A percentile compares a stretch with the other conserved stretches of the same genome.
Conservation (phyloP, 2,888 invertebrate species). For the Hymenopus coronatus region DNA sequence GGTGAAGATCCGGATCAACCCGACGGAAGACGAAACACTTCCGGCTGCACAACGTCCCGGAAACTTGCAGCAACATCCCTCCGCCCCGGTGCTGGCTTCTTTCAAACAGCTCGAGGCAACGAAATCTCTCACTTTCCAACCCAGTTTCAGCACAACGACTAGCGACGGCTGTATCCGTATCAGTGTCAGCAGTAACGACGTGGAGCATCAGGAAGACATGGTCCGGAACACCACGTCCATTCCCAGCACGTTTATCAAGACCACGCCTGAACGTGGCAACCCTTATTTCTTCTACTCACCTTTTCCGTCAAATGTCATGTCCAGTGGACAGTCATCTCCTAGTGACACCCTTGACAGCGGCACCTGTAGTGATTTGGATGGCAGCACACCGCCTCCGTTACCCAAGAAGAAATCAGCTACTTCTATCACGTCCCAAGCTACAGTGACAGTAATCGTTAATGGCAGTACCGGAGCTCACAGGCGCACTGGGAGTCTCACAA, state of each 20-base stretch:
- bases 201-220: slow-evolving; percentile 36
- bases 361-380: slow-evolving; percentile 79
- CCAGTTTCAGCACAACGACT: slow-evolving; percentile 40
- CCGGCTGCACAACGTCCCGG: background rate
- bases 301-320: slow-evolving; percentile 56
- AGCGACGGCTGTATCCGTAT: slow-evolving; percentile 58
- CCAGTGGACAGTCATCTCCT: slow-evolving; percentile 79
- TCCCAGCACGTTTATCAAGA: slow-evolving; percentile 3
- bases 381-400: slow-evolving; percentile 63
- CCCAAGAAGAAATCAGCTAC: slow-evolving; percentile 58
- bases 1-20: slow-evolving; percentile 69
- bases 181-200: slow-evolving; percentile 52
- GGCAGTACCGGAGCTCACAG: slow-evolving; percentile 54
- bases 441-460: slow-evolving; percentile 52
- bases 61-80: slow-evolving; percentile 17
- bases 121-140: slow-evolving; percentile 10
- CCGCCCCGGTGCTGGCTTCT: background rate
- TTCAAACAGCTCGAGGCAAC: background rate
- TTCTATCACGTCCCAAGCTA: background rate
- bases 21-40: slow-evolving; percentile 48
- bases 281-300: slow-evolving; percentile 64
- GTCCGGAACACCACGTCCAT: slow-evolving; percentile 3
- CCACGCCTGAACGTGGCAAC: slow-evolving; percentile 10
- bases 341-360: slow-evolving; percentile 81
- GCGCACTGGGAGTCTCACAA: slow-evolving; percentile 56